Base-by-base conservation (phyloP, 1,140 invertebrate genomes). In the Pseudomyrmex dendroicus region DNA sequence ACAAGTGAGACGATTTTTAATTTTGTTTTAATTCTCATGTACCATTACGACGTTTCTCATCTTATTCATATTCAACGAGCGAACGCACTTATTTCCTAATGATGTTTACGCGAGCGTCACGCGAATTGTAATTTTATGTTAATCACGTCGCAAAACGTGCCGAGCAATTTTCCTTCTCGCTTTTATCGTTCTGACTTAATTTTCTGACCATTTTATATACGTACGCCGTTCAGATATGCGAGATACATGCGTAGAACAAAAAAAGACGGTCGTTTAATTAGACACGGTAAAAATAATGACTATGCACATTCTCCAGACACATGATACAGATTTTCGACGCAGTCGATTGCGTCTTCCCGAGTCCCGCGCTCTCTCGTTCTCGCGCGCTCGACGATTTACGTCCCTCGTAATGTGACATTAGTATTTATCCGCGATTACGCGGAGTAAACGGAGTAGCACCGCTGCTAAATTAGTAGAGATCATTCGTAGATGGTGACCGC, bases 401-500 rank as follows among this genome's bases (percentile, higher is more conserved):
- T 22, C 52, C 52, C 56, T 12, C 35, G 73, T 64, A 84, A 86
- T 80, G 52, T 44, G 46, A 82, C 64, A 63, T 87, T 86, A 86
- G 78, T 84, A 84, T 84, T 84, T 80, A 84, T 82, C 64, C 57
- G 68, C 82, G 85, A 83, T 86, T 83, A 73, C 59, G 22, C 50
- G 46, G 62, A 84, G 80, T n/a, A 59, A 22, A 52, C 44, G 73
- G 8, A 35, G 80, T 57, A 84, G 77, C 67, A 8, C 20, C 59
- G 59, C 20, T 63, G 22, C 50, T 70, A 52, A 56, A 63, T 56
- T 46, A 78, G 83, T 76, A 64, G 57, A 72, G 57, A 72, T 2
- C 17, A 61, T 10, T 61, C 35, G 35, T 35, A 35, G 17, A 13
- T 20, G 78, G 72, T 73, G 74, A 12, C 66, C 57, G 10, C 1